phyloP scores from a whole-genome alignment of 2,113 vertebrate genomes.

The Holacanthus passer region DNA sequence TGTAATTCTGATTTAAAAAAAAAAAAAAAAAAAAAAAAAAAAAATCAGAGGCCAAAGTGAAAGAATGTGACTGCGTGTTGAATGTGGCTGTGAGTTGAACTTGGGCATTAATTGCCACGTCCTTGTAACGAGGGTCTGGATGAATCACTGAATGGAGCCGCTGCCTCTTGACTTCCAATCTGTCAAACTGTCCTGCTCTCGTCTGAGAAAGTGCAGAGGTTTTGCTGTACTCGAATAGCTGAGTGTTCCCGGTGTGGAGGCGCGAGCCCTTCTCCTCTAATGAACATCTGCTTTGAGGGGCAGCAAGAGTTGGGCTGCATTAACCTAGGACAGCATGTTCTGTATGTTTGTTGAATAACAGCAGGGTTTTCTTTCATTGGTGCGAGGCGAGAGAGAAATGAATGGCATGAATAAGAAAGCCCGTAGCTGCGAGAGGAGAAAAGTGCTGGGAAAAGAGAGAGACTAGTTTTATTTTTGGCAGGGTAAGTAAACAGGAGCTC shows the following conservation, averaged over 20 bases:
- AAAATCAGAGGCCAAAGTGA: not conserved
- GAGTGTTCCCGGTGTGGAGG: slow-evolving; percentile 6
- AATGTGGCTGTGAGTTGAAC: slow-evolving; percentile 13
- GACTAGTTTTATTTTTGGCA: slow-evolving; percentile 44
- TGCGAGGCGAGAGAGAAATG: slow-evolving; percentile 22
- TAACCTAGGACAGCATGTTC: slow-evolving; percentile 45
- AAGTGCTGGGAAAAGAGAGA: slow-evolving; percentile 33
- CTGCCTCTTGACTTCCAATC: slow-evolving; percentile 14
- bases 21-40: too few species aligned
- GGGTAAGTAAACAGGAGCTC: slow-evolving; percentile 38
- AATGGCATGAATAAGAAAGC: slow-evolving; percentile 47
- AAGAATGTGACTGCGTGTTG: slow-evolving; percentile 8
- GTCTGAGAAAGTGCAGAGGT: slow-evolving; percentile 9
- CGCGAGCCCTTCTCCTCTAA: slow-evolving; percentile 27
- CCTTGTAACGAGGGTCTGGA: slow-evolving; percentile 1
- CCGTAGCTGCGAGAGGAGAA: slow-evolving; percentile 14
- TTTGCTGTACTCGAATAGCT: slow-evolving; percentile 20
- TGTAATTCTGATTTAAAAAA: not conserved
- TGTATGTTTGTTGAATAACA: slow-evolving; percentile 51
- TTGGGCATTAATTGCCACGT: slow-evolving; percentile 34
- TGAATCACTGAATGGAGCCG: slow-evolving; percentile 30
- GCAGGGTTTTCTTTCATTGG: slow-evolving; percentile 12
- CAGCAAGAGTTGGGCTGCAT: slow-evolving; percentile 21
- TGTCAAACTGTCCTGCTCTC: slow-evolving; percentile 25
- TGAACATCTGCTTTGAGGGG: slow-evolving; percentile 41